Conservation (phyloP, 2,113 vertebrate genomes). For the Phyllostomus hastatus region DNA sequence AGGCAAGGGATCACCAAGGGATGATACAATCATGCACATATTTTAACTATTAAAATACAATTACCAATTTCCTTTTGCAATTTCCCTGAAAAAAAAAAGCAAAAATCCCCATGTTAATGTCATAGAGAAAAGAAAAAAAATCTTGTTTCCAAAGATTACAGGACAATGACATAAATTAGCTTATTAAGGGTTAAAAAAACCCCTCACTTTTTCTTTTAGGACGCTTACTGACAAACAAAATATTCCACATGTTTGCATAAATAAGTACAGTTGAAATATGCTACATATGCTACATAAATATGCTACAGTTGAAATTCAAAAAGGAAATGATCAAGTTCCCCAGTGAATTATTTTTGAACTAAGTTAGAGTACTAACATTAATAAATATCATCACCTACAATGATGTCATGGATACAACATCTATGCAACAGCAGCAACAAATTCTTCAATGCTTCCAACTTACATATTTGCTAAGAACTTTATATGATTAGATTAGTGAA, state of each 20-base stretch:
- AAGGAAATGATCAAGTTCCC: neutral
- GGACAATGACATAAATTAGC: neutral
- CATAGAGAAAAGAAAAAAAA: neutral
- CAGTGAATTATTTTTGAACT: neutral
- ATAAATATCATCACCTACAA: neutral
- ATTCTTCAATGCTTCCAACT: neutral
- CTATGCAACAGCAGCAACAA: neutral
- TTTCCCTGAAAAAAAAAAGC: neutral
- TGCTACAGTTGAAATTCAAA: neutral
- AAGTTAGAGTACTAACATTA: neutral
- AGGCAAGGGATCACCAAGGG: neutral
- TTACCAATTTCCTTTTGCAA: constrained; percentile 25
- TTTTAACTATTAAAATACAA: neutral
- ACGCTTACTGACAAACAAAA: neutral
- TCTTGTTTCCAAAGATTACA: neutral
- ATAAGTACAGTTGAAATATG: neutral
- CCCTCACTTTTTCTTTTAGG: neutral
- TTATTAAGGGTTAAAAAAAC: neutral
- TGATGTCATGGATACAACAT: neutral
- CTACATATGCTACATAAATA: neutral
- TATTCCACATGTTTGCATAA: neutral
- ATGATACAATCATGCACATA: neutral
- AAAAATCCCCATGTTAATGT: neutral
- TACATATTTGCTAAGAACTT: neutral
- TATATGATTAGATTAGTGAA: neutral